Percentiles rank a stretch among this genome's conserved stretches.
These are phyloP conservation scores for Tetheella fluctuosa DNA, from an alignment of 2,888 invertebrate species.

Conservation along the genomic window DNA sequence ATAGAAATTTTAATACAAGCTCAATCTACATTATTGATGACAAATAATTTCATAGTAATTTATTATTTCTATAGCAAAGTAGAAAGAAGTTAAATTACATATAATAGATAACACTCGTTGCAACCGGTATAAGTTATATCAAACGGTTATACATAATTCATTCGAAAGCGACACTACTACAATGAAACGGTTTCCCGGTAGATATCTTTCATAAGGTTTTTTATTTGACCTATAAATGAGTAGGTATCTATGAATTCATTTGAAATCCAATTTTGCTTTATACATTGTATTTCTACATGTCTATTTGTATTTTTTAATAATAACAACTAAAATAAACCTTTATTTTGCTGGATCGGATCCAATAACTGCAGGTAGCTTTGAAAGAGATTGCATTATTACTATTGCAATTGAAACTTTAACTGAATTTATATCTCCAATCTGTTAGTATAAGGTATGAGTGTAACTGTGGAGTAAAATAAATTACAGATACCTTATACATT, in stretches of 20 bases:
- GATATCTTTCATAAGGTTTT: slow-evolving; percentile 32
- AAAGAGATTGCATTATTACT: background rate
- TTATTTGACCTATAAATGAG: slow-evolving; percentile 22
- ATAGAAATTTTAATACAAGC: too few relatives aligned
- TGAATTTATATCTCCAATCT: too few relatives aligned
- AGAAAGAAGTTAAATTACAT: slow-evolving; percentile 41
- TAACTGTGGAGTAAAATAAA: too few relatives aligned
- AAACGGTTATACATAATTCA: slow-evolving; percentile 46
- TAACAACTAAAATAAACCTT: background rate
- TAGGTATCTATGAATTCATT: slow-evolving; percentile 12
- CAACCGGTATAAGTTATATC: slow-evolving; percentile 34
- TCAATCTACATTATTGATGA: too few relatives aligned
- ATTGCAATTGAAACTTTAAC: too few relatives aligned
- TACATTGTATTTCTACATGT: background rate
- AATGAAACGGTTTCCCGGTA: slow-evolving; percentile 36
- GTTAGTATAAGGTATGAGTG: too few relatives aligned
- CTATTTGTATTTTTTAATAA: background rate
- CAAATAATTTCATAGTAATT: too few relatives aligned
- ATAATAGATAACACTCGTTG: slow-evolving; percentile 36
- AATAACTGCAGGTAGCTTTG: background rate
- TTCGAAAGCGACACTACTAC: slow-evolving; percentile 38
- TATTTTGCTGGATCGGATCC: background rate
- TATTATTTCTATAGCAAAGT: slow-evolving; percentile 2
- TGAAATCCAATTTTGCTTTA: slow-evolving; percentile 15
- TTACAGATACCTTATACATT: too few relatives aligned